Conservation (phyloP, 2,113 vertebrate species). For the Nothocercus julius region DNA sequence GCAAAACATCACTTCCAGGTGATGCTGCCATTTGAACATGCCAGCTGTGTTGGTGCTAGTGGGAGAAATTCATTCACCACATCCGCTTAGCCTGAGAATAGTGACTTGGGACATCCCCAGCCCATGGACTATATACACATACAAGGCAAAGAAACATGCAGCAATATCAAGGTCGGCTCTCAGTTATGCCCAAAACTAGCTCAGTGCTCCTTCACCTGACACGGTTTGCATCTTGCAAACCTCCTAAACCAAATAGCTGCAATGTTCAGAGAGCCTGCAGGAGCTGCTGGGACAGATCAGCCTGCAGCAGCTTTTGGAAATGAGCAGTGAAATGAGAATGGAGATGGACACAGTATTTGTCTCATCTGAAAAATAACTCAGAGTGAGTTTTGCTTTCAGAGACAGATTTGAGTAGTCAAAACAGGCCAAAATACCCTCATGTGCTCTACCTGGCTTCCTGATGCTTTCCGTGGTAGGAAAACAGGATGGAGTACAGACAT, state of each 20-base stretch:
- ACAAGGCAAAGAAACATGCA: background rate
- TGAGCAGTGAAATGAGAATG: background rate
- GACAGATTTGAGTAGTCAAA: background rate
- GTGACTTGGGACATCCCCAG: background rate
- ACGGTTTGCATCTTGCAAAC: background rate
- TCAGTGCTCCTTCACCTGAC: background rate
- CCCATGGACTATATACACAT: accelerated
- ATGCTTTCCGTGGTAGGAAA: background rate
- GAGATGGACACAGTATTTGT: background rate
- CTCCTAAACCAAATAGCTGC: background rate
- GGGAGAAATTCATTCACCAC: background rate
- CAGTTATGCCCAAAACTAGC: background rate
- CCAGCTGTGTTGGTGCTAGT: accelerated
- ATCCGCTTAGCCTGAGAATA: background rate
- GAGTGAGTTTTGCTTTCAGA: background rate
- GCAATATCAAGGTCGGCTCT: background rate
- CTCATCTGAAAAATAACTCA: background rate
- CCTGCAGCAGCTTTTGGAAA: background rate
- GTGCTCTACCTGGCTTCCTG: background rate
- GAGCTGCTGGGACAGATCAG: background rate
- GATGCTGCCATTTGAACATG: background rate
- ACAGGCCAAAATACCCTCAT: background rate
- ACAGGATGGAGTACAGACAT: background rate
- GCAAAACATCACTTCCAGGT: background rate
- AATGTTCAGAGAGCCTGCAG: background rate